phyloP scores from a whole-genome alignment of 2,113 vertebrate genomes.

The Chroicocephalus ridibundus region DNA sequence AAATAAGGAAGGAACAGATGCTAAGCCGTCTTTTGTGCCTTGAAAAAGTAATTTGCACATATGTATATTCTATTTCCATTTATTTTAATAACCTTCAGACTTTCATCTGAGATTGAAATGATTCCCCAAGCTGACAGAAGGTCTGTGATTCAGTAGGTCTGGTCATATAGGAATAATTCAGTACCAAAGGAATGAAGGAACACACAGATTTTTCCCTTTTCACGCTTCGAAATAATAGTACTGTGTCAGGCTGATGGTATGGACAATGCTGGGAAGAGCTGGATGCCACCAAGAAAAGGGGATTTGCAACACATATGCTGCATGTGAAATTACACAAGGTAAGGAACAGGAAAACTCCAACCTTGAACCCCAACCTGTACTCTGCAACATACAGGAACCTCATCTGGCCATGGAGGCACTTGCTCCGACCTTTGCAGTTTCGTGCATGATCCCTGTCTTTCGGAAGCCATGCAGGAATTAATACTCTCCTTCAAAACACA shows the following conservation, averaged over 20 bases:
- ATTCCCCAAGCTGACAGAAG: background rate
- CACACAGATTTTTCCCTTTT: background rate
- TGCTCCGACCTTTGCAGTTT: background rate
- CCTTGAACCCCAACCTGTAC: background rate
- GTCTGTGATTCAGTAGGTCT: background rate
- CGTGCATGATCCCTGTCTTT: background rate
- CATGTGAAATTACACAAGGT: background rate
- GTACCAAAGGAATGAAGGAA: background rate
- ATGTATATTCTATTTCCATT: background rate
- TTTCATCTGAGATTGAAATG: background rate
- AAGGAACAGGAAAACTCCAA: background rate
- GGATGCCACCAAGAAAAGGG: background rate
- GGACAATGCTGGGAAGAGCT: background rate
- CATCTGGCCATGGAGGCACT: accelerated
- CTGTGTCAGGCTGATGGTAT: background rate
- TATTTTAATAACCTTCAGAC: background rate
- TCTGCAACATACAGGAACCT: background rate
- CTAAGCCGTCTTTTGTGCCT: background rate
- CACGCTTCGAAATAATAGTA: background rate
- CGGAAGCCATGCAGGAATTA: background rate
- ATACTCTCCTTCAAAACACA: background rate
- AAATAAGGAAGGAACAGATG: background rate
- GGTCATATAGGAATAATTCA: background rate
- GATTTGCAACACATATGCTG: background rate
- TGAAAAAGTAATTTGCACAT: background rate